These are phyloP conservation scores for Lacanobia wlatinum DNA, from an alignment of 2,888 invertebrate genomes.

Conservation along the genomic window DNA sequence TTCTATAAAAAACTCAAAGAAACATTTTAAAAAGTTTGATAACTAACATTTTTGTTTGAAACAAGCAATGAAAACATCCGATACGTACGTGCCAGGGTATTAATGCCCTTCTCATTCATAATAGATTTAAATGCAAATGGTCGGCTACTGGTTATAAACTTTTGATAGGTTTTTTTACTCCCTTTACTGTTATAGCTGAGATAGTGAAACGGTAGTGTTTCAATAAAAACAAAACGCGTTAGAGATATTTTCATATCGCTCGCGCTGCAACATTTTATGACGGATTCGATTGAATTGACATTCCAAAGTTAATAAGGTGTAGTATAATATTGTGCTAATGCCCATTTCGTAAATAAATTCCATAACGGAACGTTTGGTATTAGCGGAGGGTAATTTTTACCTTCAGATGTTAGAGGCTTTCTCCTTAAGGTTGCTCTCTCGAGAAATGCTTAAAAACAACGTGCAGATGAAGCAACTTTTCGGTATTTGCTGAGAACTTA, in stretches of 20 bases:
- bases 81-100: slow-evolving; percentile 31
- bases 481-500: too few relatives aligned
- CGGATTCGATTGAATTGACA: slow-evolving; percentile 25
- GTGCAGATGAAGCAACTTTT: too few relatives aligned
- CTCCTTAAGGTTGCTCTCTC: too few relatives aligned
- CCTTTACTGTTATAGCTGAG: slow-evolving; percentile 36
- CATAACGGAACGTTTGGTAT: neutral
- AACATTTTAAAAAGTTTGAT: too few relatives aligned
- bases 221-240: slow-evolving; percentile 30
- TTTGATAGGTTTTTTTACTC: slow-evolving; percentile 40
- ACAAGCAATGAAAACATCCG: slow-evolving; percentile 15
- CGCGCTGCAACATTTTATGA: slow-evolving; percentile 16
- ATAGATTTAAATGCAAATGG: slow-evolving; percentile 48
- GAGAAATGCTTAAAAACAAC: too few relatives aligned
- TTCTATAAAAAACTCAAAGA: too few relatives aligned
- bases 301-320: slow-evolving; percentile 27
- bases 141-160: slow-evolving; percentile 34
- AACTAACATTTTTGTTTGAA: slow-evolving; percentile 18
- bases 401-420: too few relatives aligned
- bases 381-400: too few relatives aligned
- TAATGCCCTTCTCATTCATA: slow-evolving; percentile 60
- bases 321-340: slow-evolving; percentile 23
- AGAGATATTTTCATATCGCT: slow-evolving; percentile 15
- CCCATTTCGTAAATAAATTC: slow-evolving; percentile 1
- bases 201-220: slow-evolving; percentile 38